phyloP scores from a whole-genome alignment of 2,113 vertebrate genomes.

The Agapornis roseicollis region DNA sequence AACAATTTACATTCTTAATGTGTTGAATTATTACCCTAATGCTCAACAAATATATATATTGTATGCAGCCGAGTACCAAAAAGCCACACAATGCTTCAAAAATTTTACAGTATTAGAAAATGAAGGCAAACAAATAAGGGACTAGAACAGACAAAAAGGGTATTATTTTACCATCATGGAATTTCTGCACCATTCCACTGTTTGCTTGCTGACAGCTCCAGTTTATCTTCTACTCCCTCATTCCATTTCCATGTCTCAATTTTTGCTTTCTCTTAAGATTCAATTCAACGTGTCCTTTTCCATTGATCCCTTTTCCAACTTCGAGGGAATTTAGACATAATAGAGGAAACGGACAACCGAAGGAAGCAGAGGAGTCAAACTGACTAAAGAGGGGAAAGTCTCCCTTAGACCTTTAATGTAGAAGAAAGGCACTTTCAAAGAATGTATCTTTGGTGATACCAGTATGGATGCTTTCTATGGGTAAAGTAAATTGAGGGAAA shows the following conservation, averaged over 20 bases:
- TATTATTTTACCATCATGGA: neutral
- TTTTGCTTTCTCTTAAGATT: neutral
- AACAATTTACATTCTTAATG: neutral
- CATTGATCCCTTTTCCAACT: neutral
- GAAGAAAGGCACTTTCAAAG: neutral
- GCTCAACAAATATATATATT: neutral
- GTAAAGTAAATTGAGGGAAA: neutral
- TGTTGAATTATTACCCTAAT: neutral
- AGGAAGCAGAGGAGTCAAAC: neutral
- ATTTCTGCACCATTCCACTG: neutral
- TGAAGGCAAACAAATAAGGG: fast-evolving
- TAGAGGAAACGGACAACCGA: neutral
- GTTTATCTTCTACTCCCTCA: neutral
- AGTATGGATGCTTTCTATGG: neutral
- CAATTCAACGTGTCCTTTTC: fast-evolving
- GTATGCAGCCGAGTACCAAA: neutral
- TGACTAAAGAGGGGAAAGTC: neutral
- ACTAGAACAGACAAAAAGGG: neutral
- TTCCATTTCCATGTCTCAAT: neutral
- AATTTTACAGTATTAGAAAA: neutral
- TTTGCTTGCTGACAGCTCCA: neutral
- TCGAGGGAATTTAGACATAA: neutral
- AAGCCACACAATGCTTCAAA: neutral
- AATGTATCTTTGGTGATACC: neutral
- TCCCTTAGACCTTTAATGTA: neutral